Conservation (phyloP, 2,113 vertebrate species). For the Brachyhypopomus occidentalis region DNA sequence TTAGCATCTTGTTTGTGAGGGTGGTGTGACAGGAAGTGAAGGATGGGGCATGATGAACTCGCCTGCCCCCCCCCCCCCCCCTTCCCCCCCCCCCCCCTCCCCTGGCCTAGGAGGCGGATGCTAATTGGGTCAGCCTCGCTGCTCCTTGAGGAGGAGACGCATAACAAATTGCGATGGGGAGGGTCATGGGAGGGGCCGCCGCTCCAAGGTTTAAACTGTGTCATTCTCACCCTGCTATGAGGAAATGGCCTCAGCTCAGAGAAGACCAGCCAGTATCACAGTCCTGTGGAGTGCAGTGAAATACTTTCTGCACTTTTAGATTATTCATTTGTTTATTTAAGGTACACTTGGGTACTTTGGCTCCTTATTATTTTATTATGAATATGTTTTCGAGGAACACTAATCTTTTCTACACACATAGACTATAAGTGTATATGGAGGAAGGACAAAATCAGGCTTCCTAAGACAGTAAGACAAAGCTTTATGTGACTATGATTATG, state of each 20-base stretch:
- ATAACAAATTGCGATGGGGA: slow-evolving; percentile 80
- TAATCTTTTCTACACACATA: too few relatives aligned
- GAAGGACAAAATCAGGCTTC: neutral
- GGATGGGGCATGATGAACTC: slow-evolving; percentile 76
- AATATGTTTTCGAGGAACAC: too few relatives aligned
- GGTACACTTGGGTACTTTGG: neutral
- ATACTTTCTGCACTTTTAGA: neutral
- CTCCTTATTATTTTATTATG: neutral
- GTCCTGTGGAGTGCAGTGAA: neutral
- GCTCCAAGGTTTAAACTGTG: slow-evolving; percentile 52
- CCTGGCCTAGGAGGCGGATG: slow-evolving; percentile 70
- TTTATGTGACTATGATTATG: neutral
- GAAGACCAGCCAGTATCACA: slow-evolving; percentile 19
- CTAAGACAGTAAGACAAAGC: neutral
- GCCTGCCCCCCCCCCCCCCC: slow-evolving; percentile 71
- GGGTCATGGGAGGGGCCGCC: slow-evolving; percentile 51
- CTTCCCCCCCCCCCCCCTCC: slow-evolving; percentile 57
- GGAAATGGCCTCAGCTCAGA: slow-evolving; percentile 18
- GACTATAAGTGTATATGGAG: too few relatives aligned
- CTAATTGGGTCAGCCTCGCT: slow-evolving; percentile 85
- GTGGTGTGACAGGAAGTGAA: slow-evolving; percentile 85
- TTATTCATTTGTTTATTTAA: neutral
- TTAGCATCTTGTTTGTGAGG: slow-evolving; percentile 89
- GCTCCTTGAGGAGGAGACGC: slow-evolving; percentile 80
- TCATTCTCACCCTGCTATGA: slow-evolving; percentile 43